phyloP scores from a whole-genome alignment of 2,113 vertebrate species.

The Campylomormyrus tamandua region DNA sequence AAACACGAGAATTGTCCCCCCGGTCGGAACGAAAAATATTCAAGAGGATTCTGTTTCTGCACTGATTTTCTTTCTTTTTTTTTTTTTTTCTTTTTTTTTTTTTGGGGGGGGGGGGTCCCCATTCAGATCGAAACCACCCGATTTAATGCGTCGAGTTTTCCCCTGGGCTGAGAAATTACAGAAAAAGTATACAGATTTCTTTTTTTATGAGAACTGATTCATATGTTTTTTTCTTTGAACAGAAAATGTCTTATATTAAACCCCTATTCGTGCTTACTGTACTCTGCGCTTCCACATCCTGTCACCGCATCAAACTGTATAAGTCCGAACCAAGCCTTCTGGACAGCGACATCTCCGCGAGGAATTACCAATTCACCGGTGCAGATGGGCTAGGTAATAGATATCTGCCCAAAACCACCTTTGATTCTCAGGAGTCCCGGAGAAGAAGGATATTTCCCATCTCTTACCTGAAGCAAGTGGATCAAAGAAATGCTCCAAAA shows the following conservation, averaged over 20 bases:
- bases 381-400: slow-evolving; percentile 55
- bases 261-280: slow-evolving; percentile 70
- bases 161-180: neutral
- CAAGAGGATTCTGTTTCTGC: neutral
- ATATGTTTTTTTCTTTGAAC: slow-evolving; percentile 30
- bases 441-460: slow-evolving; percentile 59
- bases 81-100: no score
- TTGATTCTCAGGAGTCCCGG: slow-evolving; percentile 42
- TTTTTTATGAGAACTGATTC: neutral
- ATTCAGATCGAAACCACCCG: neutral
- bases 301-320: slow-evolving; percentile 57
- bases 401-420: slow-evolving; percentile 39
- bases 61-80: neutral
- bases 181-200: neutral
- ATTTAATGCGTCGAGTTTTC: neutral
- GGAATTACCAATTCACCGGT: slow-evolving; percentile 27
- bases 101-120: no score
- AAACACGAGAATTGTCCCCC: neutral
- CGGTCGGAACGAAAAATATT: neutral
- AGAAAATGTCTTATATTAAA: slow-evolving; percentile 62
- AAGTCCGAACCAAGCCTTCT: slow-evolving; percentile 55
- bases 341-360: slow-evolving; percentile 46
- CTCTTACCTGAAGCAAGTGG: slow-evolving; percentile 60
- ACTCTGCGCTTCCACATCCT: slow-evolving; percentile 51
- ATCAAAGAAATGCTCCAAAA: slow-evolving; percentile 63